Base-by-base conservation (phyloP, 2,113 vertebrate genomes). In the Crotalus viridis region DNA sequence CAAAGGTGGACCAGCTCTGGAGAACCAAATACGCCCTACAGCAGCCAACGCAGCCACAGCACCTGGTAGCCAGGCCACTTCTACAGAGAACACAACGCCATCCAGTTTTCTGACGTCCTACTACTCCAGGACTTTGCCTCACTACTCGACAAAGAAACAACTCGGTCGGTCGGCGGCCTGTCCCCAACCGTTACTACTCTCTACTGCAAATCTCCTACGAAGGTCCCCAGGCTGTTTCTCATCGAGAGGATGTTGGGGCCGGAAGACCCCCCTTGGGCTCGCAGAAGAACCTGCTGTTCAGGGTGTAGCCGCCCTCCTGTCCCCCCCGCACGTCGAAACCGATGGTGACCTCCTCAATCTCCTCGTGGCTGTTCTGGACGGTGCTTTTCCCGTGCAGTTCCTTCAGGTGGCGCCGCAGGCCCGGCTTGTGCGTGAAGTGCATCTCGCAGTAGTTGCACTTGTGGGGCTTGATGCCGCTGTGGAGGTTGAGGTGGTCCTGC, bases 401-500 rank as follows among this genome's bases (percentile, higher is more conserved):
- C 51, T 94, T 93, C 22, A 95, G 94, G 91, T 95, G 95, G 64
- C 94, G 91, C 19, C 95, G 94, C 86, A 95, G 93, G 17, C 94
- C 94, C 1, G 94, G 94, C 39, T 95, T 95, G 94, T 95, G 95
- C 1, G 95, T 93, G 94, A 95, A 95, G 48, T 91, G 92, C 94
- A 94, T 91, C 3, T 91, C 92, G 17, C 95, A 95, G 92, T 95
- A 94, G 89, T 88, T 88, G 92, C 94, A 95, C 85, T 33, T 28
- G 89, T 95, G 95, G 2, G 95, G 95, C 69, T 93, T 92, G 92
- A 89, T 89, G 17, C 95, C 95, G 4, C 93, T 95, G 93, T 95
- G 95, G 19, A 95, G 88, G 92, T 95, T 95, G 92, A 95, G 92
- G 55, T 95, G 95, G 92, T 95, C 95, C 69, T 95, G 94, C 39